Percentiles rank a stretch among this genome's conserved stretches.
Evolutionary conservation across 2,888 invertebrate species (phyloP).

Genomic region (Athalia cordata): DNA sequence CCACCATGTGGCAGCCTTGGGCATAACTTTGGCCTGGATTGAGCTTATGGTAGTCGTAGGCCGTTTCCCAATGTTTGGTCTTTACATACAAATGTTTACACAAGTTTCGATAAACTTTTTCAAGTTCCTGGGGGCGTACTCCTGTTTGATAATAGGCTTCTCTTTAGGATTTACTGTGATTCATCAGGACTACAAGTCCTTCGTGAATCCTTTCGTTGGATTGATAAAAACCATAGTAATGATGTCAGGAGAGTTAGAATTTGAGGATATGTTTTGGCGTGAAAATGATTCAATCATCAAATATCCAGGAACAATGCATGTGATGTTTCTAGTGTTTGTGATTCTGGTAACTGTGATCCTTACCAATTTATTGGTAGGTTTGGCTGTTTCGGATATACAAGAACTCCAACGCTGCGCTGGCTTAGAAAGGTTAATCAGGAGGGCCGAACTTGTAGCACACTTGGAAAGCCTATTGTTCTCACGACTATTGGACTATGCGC

Average conservation of each 20-base stretch:
- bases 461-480: conserved; percentile 90
- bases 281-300: conserved; percentile 69
- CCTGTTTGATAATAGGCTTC: conserved; percentile 87
- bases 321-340: conserved; percentile 86
- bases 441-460: conserved; percentile 88
- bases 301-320: conserved; percentile 84
- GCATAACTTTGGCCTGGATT: conserved; percentile 87
- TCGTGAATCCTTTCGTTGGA: conserved; percentile 79
- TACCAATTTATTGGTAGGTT: conserved; percentile 88
- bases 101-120: conserved; percentile 87
- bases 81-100: conserved; percentile 92
- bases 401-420: conserved; percentile 88
- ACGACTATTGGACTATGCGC: conserved; percentile 81
- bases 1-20: conserved; percentile 86
- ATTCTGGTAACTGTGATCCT: conserved; percentile 87
- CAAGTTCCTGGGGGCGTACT: conserved; percentile 87
- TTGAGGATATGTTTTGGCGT: conserved; percentile 82
- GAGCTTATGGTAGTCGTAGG: conserved; percentile 92
- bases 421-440: conserved; percentile 85
- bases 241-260: conserved; percentile 92
- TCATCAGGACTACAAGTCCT: conserved; percentile 85
- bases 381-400: conserved; percentile 90
- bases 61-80: conserved; percentile 88
- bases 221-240: conserved; percentile 88
- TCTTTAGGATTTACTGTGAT: conserved; percentile 88